Base-by-base conservation (phyloP, 2,888 invertebrate genomes). In the Thereva unica region DNA sequence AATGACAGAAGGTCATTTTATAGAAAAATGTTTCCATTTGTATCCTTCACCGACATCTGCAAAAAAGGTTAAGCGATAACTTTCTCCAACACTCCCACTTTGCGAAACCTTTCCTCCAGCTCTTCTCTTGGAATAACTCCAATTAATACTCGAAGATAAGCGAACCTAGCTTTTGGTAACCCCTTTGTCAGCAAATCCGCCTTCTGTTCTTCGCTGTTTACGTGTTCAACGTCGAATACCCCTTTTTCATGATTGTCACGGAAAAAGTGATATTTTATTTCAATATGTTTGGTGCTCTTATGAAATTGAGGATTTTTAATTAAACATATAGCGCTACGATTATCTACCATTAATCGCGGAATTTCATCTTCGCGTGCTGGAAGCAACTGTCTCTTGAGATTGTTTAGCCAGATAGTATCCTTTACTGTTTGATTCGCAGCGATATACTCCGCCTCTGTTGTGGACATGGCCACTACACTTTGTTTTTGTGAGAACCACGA, bases 401-500 rank as follows among this genome's bases (percentile, higher is more conserved):
- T 23, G 23, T 23, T 23, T 2, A 75, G 56, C 75, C 75, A 77
- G 4, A 76, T 67, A 1, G 71, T n/a, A 56, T 75, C 75, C 55
- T 71, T 70, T 4, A 70, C 66, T 8, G 69, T 71, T 65, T 73
- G 71, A 61, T 71, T 71, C 4, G 73, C 74, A 45, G 57, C 45
- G 7, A 45, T 42, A 35, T 57, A 57, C 10, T 57, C 45, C 7
- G 57, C 12, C 8, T 57, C 57, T 37, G 57, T 57, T 9, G 45
- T 57, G 35, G 44, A 44, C 34, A 57, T 9, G 6, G 57, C 45
- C 5, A 45, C 45, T 8, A 34, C 5, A 9, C 35, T 5, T 35
- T 57, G 57, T 34, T 45, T 57, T n/a, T 35, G 34, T 2, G 57
- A 57, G 3, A 6, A 4, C 57, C 44, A 57, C 4, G 57, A 57